Conservation (phyloP, 2,113 vertebrate species). For the Solea senegalensis region DNA sequence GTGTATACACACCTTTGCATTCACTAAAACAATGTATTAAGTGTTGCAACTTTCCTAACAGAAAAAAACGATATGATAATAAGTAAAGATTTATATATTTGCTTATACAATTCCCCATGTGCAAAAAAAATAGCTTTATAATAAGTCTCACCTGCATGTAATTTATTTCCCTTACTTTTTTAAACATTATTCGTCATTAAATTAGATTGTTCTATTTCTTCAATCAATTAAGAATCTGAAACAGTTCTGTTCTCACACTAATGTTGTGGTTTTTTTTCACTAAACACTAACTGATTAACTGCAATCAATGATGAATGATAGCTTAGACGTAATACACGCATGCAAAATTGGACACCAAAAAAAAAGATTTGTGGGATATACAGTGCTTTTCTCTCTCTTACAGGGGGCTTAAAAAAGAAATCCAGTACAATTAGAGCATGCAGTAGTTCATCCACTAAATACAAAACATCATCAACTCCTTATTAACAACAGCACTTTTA, state of each 20-base stretch:
- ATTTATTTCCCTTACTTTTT: background rate
- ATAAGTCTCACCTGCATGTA: background rate
- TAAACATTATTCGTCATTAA: background rate
- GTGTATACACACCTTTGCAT: background rate
- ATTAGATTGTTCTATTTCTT: too few relatives aligned
- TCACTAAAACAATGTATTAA: background rate
- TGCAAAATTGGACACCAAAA: background rate
- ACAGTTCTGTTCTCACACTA: background rate
- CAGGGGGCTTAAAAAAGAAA: slow-evolving; percentile 20
- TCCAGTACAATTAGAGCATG: slow-evolving; percentile 16
- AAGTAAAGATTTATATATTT: background rate
- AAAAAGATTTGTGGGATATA: slow-evolving; percentile 24
- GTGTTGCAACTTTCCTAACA: background rate
- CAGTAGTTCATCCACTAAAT: slow-evolving; percentile 8
- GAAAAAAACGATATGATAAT: background rate
- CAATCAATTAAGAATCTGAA: too few relatives aligned
- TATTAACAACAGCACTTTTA: background rate
- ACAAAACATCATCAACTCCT: background rate
- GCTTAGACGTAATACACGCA: slow-evolving; percentile 10
- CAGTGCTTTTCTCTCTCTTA: slow-evolving; percentile 22
- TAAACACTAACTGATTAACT: slow-evolving; percentile 3
- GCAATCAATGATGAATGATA: slow-evolving; percentile 2
- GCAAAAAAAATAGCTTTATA: background rate
- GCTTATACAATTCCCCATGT: background rate
- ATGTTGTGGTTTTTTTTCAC: background rate